Percentiles rank a stretch among this genome's conserved stretches.
Evolutionary conservation across 2,113 vertebrate species (phyloP).

Genomic region (Pipra filicauda): DNA sequence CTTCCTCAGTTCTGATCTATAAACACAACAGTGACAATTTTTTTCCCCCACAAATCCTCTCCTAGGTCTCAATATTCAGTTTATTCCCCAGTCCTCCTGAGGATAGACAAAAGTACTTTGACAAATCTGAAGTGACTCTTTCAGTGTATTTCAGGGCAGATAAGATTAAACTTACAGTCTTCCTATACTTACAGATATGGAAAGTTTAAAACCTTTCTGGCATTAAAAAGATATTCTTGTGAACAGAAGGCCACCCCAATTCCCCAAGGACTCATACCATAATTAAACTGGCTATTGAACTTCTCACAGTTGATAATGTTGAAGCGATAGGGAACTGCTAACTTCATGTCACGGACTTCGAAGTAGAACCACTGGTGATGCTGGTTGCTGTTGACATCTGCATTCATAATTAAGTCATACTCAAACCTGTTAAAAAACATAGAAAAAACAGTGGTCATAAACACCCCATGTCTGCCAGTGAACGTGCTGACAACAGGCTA

Average conservation of each 20-base stretch:
- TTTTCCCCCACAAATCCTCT: not conserved
- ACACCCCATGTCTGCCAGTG: not conserved
- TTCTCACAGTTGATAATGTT: constrained; percentile 97
- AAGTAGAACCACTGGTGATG: constrained; percentile 96
- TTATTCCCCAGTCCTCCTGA: not conserved
- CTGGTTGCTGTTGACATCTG: constrained; percentile 81
- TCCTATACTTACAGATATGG: not conserved
- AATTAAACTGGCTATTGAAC: constrained; percentile 94
- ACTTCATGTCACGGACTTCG: constrained; percentile 82
- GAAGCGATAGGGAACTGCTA: constrained; percentile 81
- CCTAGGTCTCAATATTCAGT: not conserved
- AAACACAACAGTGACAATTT: not conserved
- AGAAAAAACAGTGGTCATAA: not conserved
- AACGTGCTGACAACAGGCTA: not conserved
- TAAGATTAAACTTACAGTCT: not conserved
- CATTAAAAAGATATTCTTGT: not conserved
- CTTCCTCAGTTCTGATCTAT: not conserved
- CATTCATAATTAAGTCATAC: constrained; percentile 89
- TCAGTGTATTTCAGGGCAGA: not conserved
- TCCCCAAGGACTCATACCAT: constrained; percentile 75
- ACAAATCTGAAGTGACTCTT: not conserved
- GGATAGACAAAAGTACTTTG: not conserved
- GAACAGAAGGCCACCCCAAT: not conserved
- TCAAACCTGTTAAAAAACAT: constrained; percentile 76
- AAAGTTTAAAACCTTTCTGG: not conserved